Evolutionary conservation across 2,113 vertebrate genomes (phyloP), one percentile per base, ranked within the genome.

Genomic region (Polypterus senegalus): DNA sequence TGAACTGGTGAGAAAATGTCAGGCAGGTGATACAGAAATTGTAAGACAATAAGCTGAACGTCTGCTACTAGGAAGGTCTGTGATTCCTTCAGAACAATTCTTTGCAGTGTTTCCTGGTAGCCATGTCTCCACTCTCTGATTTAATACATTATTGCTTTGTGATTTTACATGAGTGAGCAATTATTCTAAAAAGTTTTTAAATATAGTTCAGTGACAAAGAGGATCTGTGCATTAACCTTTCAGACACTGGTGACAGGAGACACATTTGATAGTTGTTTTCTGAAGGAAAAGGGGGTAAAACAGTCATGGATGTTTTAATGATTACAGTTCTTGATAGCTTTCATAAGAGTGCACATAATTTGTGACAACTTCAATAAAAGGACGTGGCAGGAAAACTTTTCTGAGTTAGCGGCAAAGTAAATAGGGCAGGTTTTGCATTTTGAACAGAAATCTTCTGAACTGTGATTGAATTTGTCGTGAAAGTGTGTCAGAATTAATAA

Each of bases 401-500:
- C 70, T 76, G 79, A 84, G 87, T 92, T 90, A 83, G 88, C 72
- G 70, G 88, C 87, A 91, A 86, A 91, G 90, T 80, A 88, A 86
- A 86, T 75, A 83, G 82, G 85, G 84, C 85, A 88, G 86, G 79
- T 83, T 90, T 86, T 89, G 81, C 87, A 86, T 89, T 86, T 87
- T 84, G 88, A 88, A 84, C 80, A 86, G 76, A 85, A 91, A 88
- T 92, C 87, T 90, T 87, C 87, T 82, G 84, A 91, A 87, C 79
- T 84, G 88, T 91, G 91, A 92, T 88, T 89, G 91, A 88, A 94
- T 94, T 89, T 91, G 88, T 91, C 86, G 74, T 95, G 91, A 93
- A 94, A 92, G 91, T 91, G 85, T 94, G 93, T 95, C 92, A 97
- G 85, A 90, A 89, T 92, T 90, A 93, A 96, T 97, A 92, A 92